Percentiles rank a stretch among this genome's conserved stretches.
These are phyloP conservation scores for Denticeps clupeoides DNA, from an alignment of 2,797 vertebrate species.

Conservation along the genomic window DNA sequence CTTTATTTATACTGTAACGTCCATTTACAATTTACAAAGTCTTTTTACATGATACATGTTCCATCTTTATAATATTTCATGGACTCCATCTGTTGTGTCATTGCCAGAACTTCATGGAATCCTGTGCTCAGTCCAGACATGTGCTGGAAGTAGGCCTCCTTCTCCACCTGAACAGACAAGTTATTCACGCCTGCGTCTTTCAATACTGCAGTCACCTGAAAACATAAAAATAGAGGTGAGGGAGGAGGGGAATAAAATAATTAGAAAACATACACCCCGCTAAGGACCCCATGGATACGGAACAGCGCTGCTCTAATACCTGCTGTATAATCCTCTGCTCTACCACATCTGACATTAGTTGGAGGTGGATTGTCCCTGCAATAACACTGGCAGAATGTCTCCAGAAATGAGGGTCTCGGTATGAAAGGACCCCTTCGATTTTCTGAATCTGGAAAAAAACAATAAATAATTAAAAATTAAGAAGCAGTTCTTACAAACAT, in stretches of 20 bases:
- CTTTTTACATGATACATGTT: slow-evolving; percentile 82
- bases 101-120: slow-evolving; percentile 86
- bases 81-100: slow-evolving; percentile 91
- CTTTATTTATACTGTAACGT: too few species aligned
- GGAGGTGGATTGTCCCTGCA: slow-evolving; percentile 89
- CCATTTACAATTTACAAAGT: slow-evolving; percentile 12
- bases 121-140: slow-evolving; percentile 95
- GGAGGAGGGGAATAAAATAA: too few species aligned
- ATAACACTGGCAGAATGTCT: slow-evolving; percentile 84
- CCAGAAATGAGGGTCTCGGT: slow-evolving; percentile 93
- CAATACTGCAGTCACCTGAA: slow-evolving; percentile 78
- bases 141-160: slow-evolving; percentile 95
- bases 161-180: slow-evolving; percentile 90
- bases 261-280: too few species aligned
- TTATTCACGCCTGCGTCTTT: slow-evolving; percentile 95
- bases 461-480: neutral
- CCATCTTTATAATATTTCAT: slow-evolving; percentile 88
- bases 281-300: too few species aligned
- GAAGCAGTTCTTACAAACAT: too few species aligned
- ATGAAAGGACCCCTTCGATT: slow-evolving; percentile 90
- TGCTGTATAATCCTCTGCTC: slow-evolving; percentile 93
- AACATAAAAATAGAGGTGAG: neutral
- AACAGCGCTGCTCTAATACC: slow-evolving; percentile 44
- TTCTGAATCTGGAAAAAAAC: slow-evolving; percentile 76
- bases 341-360: slow-evolving; percentile 82